Evolutionary conservation across 2,113 vertebrate species (phyloP).

Genomic region (Ellobius talpinus): DNA sequence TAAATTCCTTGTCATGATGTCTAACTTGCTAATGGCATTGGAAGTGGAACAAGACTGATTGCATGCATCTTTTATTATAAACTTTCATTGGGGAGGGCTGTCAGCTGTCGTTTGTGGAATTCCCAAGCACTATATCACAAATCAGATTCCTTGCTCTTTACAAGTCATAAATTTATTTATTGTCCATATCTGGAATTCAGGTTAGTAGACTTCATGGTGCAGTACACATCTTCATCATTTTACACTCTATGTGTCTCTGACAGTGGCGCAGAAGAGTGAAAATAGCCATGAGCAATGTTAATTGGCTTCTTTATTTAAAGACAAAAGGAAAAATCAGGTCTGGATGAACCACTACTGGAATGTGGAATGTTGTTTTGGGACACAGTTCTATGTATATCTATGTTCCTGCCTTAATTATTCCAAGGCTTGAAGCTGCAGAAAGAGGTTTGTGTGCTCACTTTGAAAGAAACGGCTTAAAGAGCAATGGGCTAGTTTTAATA

Average conservation of each 20-base stretch:
- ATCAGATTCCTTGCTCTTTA: background rate
- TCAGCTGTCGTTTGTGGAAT: background rate
- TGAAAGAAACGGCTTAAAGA: background rate
- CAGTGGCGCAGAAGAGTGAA: background rate
- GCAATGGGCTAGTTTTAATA: background rate
- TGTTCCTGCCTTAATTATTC: background rate
- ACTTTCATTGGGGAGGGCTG: too few relatives aligned
- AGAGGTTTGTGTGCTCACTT: background rate
- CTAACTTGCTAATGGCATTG: background rate
- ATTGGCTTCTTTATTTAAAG: conserved; percentile 29
- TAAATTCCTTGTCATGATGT: background rate
- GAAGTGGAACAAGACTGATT: background rate
- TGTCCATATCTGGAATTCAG: background rate
- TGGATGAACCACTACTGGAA: background rate
- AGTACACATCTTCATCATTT: background rate
- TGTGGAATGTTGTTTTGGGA: background rate
- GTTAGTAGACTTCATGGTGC: background rate
- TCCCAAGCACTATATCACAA: background rate
- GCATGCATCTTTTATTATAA: background rate
- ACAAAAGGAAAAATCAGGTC: conserved; percentile 23
- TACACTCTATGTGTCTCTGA: background rate
- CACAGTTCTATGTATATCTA: background rate
- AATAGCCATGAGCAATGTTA: background rate
- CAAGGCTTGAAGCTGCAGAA: background rate
- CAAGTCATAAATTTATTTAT: too few relatives aligned